These are phyloP conservation scores for Xiphorhynchus elegans DNA, from an alignment of 2,113 vertebrate genomes.

Conservation along the genomic window DNA sequence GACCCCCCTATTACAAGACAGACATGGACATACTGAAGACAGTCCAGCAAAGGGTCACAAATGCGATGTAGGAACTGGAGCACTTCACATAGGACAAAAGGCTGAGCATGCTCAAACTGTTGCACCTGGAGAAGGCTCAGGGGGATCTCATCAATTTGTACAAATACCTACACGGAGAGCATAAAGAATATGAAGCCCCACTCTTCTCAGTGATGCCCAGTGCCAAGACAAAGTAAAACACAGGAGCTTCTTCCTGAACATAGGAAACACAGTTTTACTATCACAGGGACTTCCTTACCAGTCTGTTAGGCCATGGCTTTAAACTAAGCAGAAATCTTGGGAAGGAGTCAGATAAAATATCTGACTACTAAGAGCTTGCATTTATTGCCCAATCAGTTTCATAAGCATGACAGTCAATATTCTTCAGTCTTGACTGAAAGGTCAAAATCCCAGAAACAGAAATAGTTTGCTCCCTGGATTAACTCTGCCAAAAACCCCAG, in stretches of 20 bases:
- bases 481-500: neutral
- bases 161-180: neutral
- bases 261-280: neutral
- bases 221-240: neutral
- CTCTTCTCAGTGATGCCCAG: fast-evolving
- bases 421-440: neutral
- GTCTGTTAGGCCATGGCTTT: neutral
- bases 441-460: neutral
- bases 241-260: neutral
- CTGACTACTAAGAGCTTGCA: neutral
- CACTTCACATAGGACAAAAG: neutral
- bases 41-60: neutral
- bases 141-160: neutral
- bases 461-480: neutral
- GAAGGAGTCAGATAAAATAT: neutral
- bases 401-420: neutral
- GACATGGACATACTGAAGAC: neutral
- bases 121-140: neutral
- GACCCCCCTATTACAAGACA: neutral
- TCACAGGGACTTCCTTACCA: neutral
- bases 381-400: neutral
- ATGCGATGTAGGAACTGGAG: neutral
- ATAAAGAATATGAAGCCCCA: neutral
- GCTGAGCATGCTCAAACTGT: neutral
- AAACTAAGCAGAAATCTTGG: neutral